A percentile compares a stretch with the other conserved stretches of the same genome.
Evolutionary conservation across 2,113 vertebrate genomes (phyloP).

Genomic region (western clawed frog (Xenopus tropicalis)): DNA sequence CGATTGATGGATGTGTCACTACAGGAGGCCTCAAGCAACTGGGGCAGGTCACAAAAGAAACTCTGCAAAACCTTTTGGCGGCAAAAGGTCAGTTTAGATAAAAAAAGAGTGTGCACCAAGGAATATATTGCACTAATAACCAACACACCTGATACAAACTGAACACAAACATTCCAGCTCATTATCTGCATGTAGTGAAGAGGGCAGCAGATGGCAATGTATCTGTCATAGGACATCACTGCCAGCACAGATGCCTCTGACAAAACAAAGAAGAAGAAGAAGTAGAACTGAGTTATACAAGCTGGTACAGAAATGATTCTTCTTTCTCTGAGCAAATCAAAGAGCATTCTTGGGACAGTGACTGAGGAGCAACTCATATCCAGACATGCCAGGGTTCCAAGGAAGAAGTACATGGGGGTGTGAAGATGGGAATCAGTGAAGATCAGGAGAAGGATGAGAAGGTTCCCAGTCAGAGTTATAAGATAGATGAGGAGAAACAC

Average conservation of each 20-base stretch:
- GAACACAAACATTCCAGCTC: constrained; percentile 4
- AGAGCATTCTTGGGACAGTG: constrained; percentile 27
- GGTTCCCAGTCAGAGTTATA: constrained; percentile 7
- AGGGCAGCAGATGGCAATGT: constrained; percentile 48
- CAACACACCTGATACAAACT: not conserved
- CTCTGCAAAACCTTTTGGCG: constrained; percentile 15
- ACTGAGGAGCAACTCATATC: constrained; percentile 30
- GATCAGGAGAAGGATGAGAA: constrained; percentile 26
- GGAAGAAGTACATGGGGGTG: constrained; percentile 43
- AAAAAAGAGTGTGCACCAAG: constrained; percentile 22
- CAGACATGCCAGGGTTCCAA: constrained; percentile 30
- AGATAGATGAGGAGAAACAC: too few relatives aligned
- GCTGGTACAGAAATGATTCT: constrained; percentile 43
- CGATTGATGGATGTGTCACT: constrained; percentile 29
- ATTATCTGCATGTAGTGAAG: constrained; percentile 43
- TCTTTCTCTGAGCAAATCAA: not conserved
- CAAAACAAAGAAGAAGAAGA: constrained; percentile 40
- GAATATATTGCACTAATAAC: constrained; percentile 12
- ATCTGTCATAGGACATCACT: constrained; percentile 48
- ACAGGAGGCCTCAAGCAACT: constrained; percentile 43
- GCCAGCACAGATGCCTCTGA: constrained; percentile 47
- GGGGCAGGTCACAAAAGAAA: constrained; percentile 48
- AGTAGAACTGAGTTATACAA: constrained; percentile 41
- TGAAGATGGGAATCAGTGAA: constrained; percentile 8
- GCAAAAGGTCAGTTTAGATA: constrained; percentile 41